These are phyloP conservation scores for Tapera naevia DNA, from an alignment of 2,797 vertebrate species.

Conservation along the genomic window DNA sequence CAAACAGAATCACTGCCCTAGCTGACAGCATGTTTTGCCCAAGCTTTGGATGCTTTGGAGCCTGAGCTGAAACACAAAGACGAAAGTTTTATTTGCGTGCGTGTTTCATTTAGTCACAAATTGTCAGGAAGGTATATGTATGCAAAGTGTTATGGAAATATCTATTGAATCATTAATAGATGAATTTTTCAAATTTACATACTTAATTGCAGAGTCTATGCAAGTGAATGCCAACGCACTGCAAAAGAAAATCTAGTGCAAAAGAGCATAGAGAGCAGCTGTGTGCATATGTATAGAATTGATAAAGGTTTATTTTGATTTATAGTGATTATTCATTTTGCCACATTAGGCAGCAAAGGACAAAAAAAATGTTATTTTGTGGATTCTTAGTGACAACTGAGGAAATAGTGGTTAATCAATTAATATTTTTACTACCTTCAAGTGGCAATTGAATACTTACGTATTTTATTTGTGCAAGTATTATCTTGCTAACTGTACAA, in stretches of 20 bases:
- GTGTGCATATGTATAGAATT: not conserved
- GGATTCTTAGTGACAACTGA: not conserved
- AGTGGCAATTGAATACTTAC: not conserved
- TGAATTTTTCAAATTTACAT: conserved; percentile 48
- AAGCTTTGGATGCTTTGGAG: not conserved
- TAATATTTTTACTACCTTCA: not conserved
- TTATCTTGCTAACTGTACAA: not conserved
- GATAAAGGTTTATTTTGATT: not conserved
- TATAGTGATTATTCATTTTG: not conserved
- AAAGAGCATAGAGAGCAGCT: not conserved
- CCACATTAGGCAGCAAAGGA: not conserved
- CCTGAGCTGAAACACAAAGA: not conserved
- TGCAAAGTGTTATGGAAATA: not conserved
- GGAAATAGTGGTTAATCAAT: not conserved
- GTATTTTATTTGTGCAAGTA: not conserved
- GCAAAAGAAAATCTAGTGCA: not conserved
- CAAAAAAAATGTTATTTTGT: not conserved
- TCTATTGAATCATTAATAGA: conserved; percentile 38
- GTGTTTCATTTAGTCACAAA: conserved; percentile 1
- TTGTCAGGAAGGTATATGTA: conserved; percentile 11
- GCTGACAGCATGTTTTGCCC: not conserved
- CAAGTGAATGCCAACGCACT: conserved; percentile 20
- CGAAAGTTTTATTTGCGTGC: conserved; percentile 34
- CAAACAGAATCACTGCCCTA: not conserved
- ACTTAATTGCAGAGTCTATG: conserved; percentile 38